These are phyloP conservation scores for Bos javanicus DNA, from an alignment of 2,113 vertebrate genomes.

Conservation along the genomic window DNA sequence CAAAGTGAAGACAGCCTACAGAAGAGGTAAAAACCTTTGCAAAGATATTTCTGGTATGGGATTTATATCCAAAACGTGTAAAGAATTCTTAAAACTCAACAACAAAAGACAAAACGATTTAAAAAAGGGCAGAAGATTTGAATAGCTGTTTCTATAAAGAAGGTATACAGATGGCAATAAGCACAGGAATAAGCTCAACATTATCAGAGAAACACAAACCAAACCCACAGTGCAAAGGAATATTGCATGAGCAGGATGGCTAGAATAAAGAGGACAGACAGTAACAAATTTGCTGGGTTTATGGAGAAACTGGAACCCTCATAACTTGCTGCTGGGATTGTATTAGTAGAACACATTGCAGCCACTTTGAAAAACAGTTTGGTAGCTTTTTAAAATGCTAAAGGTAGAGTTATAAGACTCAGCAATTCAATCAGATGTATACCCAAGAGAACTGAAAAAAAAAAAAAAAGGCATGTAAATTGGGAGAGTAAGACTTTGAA, in stretches of 20 bases:
- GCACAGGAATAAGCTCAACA: background rate
- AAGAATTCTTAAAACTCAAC: background rate
- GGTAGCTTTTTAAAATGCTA: background rate
- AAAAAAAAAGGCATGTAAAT: background rate
- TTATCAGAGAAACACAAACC: background rate
- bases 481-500: background rate
- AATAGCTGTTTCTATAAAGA: background rate
- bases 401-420: background rate
- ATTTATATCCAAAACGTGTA: background rate
- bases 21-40: background rate
- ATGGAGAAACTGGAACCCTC: background rate
- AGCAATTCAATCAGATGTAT: background rate
- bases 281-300: background rate
- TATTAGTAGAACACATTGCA: background rate
- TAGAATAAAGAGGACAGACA: background rate
- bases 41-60: background rate
- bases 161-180: background rate
- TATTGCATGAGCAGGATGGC: background rate
- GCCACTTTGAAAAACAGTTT: background rate
- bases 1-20: background rate
- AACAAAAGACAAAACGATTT: background rate
- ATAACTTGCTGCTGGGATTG: background rate
- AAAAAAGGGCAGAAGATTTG: background rate
- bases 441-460: background rate
- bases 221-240: background rate